These are phyloP conservation scores for Cyaniris semiargus DNA, from an alignment of 2,888 invertebrate species.

Conservation along the genomic window DNA sequence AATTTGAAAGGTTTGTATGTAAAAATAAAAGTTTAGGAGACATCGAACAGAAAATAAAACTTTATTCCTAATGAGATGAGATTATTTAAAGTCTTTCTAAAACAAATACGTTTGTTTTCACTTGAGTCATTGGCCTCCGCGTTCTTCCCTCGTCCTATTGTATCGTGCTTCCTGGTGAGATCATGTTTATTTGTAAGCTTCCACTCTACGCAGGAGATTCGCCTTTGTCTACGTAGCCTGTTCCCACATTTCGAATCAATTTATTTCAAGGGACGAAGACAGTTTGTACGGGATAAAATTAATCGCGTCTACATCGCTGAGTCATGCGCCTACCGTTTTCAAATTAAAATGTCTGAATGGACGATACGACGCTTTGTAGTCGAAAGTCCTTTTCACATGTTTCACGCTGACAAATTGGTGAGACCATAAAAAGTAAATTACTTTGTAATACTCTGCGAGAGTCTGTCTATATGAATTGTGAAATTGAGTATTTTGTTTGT, in stretches of 20 bases:
- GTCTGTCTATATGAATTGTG: neutral
- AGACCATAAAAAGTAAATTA: slow-evolving; percentile 43
- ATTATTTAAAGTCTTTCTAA: slow-evolving; percentile 39
- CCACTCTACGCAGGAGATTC: slow-evolving; percentile 47
- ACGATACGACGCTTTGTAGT: slow-evolving; percentile 35
- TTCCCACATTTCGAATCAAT: slow-evolving; percentile 57
- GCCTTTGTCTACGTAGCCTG: slow-evolving; percentile 59
- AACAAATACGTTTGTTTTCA: slow-evolving; percentile 53
- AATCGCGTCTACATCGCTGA: slow-evolving; percentile 71
- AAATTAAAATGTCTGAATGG: slow-evolving; percentile 68
- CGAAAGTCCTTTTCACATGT: slow-evolving; percentile 24
- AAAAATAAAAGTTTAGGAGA: slow-evolving; percentile 32
- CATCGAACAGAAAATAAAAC: slow-evolving; percentile 35
- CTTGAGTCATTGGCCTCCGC: slow-evolving; percentile 59
- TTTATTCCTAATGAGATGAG: slow-evolving; percentile 32
- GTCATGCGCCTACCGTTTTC: slow-evolving; percentile 76
- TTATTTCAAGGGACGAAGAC: slow-evolving; percentile 59
- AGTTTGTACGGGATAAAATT: slow-evolving; percentile 57
- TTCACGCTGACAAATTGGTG: slow-evolving; percentile 35
- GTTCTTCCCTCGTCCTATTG: slow-evolving; percentile 58
- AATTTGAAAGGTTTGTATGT: slow-evolving; percentile 30
- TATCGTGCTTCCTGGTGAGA: slow-evolving; percentile 64
- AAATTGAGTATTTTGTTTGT: slow-evolving; percentile 19
- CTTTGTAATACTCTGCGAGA: slow-evolving; percentile 12
- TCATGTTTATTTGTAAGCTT: slow-evolving; percentile 63